Base-by-base conservation (phyloP, 2,113 vertebrate genomes). In the Microcebus tavaratra region DNA sequence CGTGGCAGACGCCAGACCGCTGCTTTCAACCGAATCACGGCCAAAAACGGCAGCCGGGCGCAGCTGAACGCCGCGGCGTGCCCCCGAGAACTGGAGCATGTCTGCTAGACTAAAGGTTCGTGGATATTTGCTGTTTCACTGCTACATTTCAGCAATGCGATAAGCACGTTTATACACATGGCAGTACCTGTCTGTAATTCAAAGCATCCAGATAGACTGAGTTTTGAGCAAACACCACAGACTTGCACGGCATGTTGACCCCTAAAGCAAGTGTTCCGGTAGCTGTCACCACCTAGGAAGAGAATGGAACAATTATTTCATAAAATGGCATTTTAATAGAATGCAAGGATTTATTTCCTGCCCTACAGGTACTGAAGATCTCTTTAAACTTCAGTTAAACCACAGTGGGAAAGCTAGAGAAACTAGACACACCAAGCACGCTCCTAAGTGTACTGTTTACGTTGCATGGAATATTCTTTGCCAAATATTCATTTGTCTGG, bases 191-290 rank as follows among this genome's bases (percentile, higher is more conserved):
- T 98, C 98, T 98, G 53, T 98, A 99, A 92, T 98, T 98, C 93
- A 99, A 73, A 68, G 98, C 98, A 98, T 99, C 98, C 96, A 98
- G 92, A 90, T 93, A 98, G 15, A 98, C 8, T 17, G 99, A 99
- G 91, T 99, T 98, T 79, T 98, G 94, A 88, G 91, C 91, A 96
- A 99, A 99, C 81, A 99, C 97, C 82, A 99, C 98, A 82, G 98
- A 99, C 98, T 97, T 98, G 94, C 98, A 99, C 9, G 98, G 98
- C 98, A 99, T 99, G 92, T 99, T 98, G 97, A 99, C 92, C 78
- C 95, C 97, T 61, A 99, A 96, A 90, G 98, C 98, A 65, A 99
- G 98, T 14, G 98, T 97, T 36, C 98, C 98, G 3, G 98, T 99
- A 89, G 98, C 98, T 80, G 99, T 98, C 50, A 99, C 98, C 75